These are phyloP conservation scores for Antheraea mylitta DNA, from an alignment of 1,140 invertebrate genomes.

Conservation along the genomic window DNA sequence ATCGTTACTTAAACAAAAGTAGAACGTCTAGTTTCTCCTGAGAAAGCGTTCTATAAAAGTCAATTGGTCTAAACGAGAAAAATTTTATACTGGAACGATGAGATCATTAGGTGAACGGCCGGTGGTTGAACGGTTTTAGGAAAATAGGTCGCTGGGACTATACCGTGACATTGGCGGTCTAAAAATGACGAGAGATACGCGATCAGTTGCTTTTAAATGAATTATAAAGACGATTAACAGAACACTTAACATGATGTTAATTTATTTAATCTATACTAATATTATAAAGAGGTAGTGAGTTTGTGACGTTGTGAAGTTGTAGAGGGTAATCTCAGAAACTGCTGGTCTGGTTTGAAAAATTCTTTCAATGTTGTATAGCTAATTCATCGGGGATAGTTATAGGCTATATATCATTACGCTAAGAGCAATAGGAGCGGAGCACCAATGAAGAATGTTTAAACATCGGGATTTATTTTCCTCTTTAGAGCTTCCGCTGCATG, in stretches of 20 bases:
- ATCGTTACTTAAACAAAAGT: constrained; percentile 43
- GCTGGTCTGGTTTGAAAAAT: no score
- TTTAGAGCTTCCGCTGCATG: no score
- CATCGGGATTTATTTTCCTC: no score
- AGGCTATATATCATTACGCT: no score
- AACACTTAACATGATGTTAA: not conserved
- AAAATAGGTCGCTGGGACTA: constrained; percentile 60
- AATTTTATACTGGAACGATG: constrained; percentile 71
- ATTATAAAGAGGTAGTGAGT: no score
- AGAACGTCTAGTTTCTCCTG: constrained; percentile 52
- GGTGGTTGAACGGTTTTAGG: constrained; percentile 36
- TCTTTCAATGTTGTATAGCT: no score
- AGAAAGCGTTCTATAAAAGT: constrained; percentile 64
- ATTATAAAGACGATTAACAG: not conserved
- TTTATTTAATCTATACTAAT: no score
- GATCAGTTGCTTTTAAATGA: not conserved
- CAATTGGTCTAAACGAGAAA: constrained; percentile 64
- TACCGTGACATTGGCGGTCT: constrained; percentile 51
- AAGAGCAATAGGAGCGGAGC: no score
- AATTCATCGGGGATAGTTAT: no score
- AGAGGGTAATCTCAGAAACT: no score
- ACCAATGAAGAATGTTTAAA: no score
- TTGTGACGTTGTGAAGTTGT: no score
- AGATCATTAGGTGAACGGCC: constrained; percentile 73
- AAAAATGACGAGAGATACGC: not conserved